A percentile compares a stretch with the other conserved stretches of the same genome.
Conservation (phyloP, 2,113 vertebrate species). For the Casuarius casuarius region DNA sequence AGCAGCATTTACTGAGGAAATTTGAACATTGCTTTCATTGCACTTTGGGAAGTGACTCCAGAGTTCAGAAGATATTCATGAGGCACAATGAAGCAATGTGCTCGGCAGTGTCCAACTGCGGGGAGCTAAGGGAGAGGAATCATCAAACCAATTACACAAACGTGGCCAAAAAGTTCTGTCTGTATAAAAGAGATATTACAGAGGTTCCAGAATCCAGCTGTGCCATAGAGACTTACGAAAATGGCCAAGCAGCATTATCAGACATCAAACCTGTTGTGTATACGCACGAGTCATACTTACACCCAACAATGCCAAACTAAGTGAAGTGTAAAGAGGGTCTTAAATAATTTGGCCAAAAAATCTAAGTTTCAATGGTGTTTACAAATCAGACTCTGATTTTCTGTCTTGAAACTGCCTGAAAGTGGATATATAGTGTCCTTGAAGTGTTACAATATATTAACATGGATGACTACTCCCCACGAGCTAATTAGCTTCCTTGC, state of each 20-base stretch:
- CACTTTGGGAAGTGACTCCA: not conserved
- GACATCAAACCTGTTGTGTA: not conserved
- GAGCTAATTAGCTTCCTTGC: not conserved
- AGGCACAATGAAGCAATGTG: not conserved
- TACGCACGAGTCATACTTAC: not conserved
- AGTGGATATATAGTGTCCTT: not conserved
- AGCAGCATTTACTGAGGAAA: not conserved
- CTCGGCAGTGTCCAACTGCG: fast-evolving
- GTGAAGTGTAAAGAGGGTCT: not conserved
- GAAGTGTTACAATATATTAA: constrained; percentile 24
- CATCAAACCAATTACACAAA: not conserved
- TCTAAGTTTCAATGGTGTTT: not conserved
- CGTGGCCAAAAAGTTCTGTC: not conserved
- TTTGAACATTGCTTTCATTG: not conserved
- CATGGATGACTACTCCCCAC: not conserved
- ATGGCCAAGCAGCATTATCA: not conserved
- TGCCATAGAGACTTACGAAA: not conserved
- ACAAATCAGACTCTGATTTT: not conserved
- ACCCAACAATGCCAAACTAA: not conserved
- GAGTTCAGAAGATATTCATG: not conserved
- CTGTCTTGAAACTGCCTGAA: not conserved
- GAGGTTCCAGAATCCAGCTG: not conserved
- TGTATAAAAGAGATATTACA: not conserved
- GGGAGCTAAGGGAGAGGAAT: not conserved
- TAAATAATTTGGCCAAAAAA: not conserved